Conservation (phyloP, 2,797 vertebrate species). For the Poeciliopsis turneri region DNA sequence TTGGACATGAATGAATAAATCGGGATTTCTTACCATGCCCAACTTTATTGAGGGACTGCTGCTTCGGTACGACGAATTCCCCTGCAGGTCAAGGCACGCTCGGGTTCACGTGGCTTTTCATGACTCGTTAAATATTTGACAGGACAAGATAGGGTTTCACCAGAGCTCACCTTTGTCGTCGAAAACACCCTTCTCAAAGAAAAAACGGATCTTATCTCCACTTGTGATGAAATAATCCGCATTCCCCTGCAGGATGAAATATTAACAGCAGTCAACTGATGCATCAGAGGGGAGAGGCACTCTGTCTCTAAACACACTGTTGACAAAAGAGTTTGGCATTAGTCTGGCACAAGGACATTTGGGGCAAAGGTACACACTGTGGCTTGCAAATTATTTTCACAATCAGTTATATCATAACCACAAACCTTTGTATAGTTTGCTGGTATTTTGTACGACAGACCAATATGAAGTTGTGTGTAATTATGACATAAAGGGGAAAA, state of each 20-base stretch:
- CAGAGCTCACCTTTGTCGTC: conserved; percentile 85
- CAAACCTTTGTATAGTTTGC: neutral
- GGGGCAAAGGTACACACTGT: conserved; percentile 6
- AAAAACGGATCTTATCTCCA: conserved; percentile 95
- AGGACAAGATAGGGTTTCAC: neutral
- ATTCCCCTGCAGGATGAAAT: conserved; percentile 81
- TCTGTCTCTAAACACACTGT: conserved; percentile 14
- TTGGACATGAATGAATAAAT: neutral
- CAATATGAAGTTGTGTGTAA: too few species aligned
- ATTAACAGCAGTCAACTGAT: conserved; percentile 29
- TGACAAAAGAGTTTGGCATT: conserved; percentile 42
- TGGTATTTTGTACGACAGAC: neutral
- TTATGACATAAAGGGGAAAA: neutral
- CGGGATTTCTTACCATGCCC: conserved; percentile 86
- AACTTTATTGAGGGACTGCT: conserved; percentile 92
- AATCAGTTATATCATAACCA: neutral
- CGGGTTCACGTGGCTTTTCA: neutral
- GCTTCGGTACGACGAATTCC: conserved; percentile 86
- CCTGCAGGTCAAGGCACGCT: conserved; percentile 75
- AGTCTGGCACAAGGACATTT: conserved; percentile 3
- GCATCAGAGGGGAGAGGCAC: conserved; percentile 3
- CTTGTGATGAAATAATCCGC: conserved; percentile 95
- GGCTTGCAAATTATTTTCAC: neutral
- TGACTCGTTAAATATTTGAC: neutral
- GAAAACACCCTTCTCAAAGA: conserved; percentile 96